These are phyloP conservation scores for Trachymyrmex septentrionalis DNA, from an alignment of 1,140 invertebrate genomes.

Conservation along the genomic window DNA sequence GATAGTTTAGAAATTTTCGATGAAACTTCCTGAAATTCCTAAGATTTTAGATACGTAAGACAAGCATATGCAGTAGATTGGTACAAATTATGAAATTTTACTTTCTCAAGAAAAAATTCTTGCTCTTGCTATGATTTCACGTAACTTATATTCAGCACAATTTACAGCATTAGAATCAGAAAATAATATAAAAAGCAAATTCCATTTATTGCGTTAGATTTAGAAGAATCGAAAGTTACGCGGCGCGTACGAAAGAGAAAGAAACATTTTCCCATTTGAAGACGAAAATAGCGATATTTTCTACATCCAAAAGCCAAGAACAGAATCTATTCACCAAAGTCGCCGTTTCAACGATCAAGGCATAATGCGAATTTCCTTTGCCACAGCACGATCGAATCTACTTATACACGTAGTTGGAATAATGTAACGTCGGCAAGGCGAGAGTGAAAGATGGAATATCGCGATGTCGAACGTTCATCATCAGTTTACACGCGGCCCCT, in stretches of 20 bases:
- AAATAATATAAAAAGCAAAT: conserved; percentile 34
- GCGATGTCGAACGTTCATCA: conserved; percentile 51
- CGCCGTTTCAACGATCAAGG: conserved; percentile 62
- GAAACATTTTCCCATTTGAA: conserved; percentile 40
- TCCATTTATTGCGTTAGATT: conserved; percentile 29
- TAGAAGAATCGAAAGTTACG: conserved; percentile 28
- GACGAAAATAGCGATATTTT: conserved; percentile 36
- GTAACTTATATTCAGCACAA: neutral
- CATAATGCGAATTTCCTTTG: conserved; percentile 76
- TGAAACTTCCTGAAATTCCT: neutral
- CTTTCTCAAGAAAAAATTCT: neutral
- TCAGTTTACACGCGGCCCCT: conserved; percentile 51
- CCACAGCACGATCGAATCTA: conserved; percentile 71
- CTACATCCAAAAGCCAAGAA: conserved; percentile 53
- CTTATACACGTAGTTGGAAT: conserved; percentile 65
- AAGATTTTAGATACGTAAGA: neutral
- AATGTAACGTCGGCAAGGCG: conserved; percentile 64
- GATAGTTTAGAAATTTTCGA: too few species aligned
- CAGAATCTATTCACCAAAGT: conserved; percentile 66
- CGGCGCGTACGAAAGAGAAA: neutral
- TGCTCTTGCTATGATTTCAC: neutral
- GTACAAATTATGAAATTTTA: neutral
- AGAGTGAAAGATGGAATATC: conserved; percentile 61
- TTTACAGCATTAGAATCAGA: neutral
- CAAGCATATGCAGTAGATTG: neutral